Base-by-base conservation (phyloP, 1,140 invertebrate species). In the Drosophila repleta region DNA sequence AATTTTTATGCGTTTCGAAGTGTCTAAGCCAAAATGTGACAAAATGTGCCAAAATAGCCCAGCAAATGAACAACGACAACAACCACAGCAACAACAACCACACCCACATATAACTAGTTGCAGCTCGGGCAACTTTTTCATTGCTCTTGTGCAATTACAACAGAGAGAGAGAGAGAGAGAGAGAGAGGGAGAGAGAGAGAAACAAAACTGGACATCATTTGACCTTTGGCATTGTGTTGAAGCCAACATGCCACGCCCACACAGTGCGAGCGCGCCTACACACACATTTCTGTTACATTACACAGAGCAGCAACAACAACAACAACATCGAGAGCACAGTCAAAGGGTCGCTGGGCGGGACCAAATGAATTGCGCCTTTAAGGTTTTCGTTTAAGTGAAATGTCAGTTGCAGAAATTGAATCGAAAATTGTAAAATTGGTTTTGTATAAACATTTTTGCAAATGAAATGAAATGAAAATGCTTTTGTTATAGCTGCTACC, bases 381-480 rank as follows among this genome's bases (percentile, higher is more conserved):
- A 89, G 84, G 84, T 89, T 89, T 89, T 89, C 84, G 79, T 89
- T 89, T 89, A 89, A 89, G 80, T 88, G 79, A 84, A 89, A 89
- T 89, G 84, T 89, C 84, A 89, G 84, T 68, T 78, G 71, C 84
- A 89, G 84, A 89, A 89, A 89, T 89, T 89, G 85, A 89, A 89
- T 84, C 77, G 83, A 88, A 88, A 87, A 88, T 88, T 88, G 83
- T 88, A 88, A 88, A 88, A 88, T 88, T 88, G 83, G 83, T 88
- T 88, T 88, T 88, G 83, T 88, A 87, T 87, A 87, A 87, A 82
- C 78, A 87, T 87, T 87, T 87, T 88, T 88, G 79, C 82, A 74
- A 74, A 74, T 74, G 71, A 85, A 85, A 84, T 85, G 80, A 84
- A 84, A 85, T 85, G 82, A 85, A 85, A 85, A 87, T 84, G 79